Base-by-base conservation (phyloP, 1,140 invertebrate species). In the Drosophila baimaii region DNA sequence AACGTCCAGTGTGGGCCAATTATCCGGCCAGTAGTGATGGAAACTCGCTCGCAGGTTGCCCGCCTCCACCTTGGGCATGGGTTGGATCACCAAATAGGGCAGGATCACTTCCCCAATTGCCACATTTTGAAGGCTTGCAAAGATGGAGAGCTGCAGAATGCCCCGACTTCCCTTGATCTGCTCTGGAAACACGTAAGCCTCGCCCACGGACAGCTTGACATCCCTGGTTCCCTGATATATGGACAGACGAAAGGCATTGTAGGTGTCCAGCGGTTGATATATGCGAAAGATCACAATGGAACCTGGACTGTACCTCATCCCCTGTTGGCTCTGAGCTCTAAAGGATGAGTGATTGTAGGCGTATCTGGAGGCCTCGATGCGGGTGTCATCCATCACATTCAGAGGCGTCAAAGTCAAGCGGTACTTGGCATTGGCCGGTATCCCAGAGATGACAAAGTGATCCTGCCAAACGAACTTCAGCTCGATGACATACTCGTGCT, bases 1-100 rank as follows among this genome's bases (percentile, higher is more conserved):
- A 29, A 98, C 96, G 92, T 98, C 97, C 33, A 98, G 82, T 0
- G 96, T 96, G 23, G 94, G 95, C 95, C 96, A 96, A 29, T 95
- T 94, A 59, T 95, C 94, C 81, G 96, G 96, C 97, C 97, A 98
- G 89, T 98, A 95, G 76, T 95, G 95, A 19, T 96, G 94, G 83
- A 96, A 98, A 3, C 96, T 96, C 8, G 95, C 94, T 77, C 95
- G 94, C 93, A 98, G 94, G 79, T 96, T 95, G 93, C 96, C 97
- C 1, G 94, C 49, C 92, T 79, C 94, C 93, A 82, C 95, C 68
- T 95, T 94, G 93, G 46, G 93, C 92, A 92, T 97, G 93, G 59
- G 98, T 95, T 70, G 94, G 23, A 98, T 94, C 33, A 95, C 92
- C 55, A 95, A 77, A 82, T 95, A 95, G 52, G 95, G 93, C 77